These are phyloP conservation scores for Chaetodon trifasciatus DNA, from an alignment of 2,797 vertebrate genomes.

Conservation along the genomic window DNA sequence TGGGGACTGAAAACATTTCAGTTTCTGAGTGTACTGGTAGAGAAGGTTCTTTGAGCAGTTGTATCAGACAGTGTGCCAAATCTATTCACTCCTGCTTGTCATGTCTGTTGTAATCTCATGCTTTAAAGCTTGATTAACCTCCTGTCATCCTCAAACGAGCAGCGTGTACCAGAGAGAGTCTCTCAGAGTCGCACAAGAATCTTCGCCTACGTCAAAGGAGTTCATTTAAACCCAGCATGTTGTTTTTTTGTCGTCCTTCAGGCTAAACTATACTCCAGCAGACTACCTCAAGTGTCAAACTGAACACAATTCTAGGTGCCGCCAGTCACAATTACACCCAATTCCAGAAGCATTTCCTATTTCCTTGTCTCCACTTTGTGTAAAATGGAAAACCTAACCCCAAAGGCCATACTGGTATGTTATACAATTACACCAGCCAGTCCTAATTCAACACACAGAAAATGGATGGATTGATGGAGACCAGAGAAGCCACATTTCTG, in stretches of 20 bases:
- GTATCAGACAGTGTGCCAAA: slow-evolving; percentile 64
- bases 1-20: slow-evolving; percentile 29
- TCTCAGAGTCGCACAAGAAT: slow-evolving; percentile 61
- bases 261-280: slow-evolving; percentile 70
- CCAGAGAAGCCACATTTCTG: slow-evolving; percentile 49
- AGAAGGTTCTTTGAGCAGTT: slow-evolving; percentile 49
- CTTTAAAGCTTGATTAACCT: slow-evolving; percentile 84
- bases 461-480: slow-evolving; percentile 69
- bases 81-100: slow-evolving; percentile 77
- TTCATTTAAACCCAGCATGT: slow-evolving; percentile 72
- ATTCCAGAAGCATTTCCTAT: slow-evolving; percentile 80
- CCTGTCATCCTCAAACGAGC: slow-evolving; percentile 75
- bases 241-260: slow-evolving; percentile 66
- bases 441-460: slow-evolving; percentile 71
- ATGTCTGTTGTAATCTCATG: slow-evolving; percentile 78
- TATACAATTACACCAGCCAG: slow-evolving; percentile 80
- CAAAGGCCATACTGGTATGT: slow-evolving; percentile 71
- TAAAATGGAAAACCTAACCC: slow-evolving; percentile 78
- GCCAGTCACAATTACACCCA: slow-evolving; percentile 82
- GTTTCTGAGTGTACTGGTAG: slow-evolving; percentile 39
- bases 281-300: slow-evolving; percentile 71
- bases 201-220: slow-evolving; percentile 57
- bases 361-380: slow-evolving; percentile 81
- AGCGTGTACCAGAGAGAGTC: slow-evolving; percentile 55
- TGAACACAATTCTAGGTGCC: slow-evolving; percentile 68